phyloP scores from a whole-genome alignment of 2,113 vertebrate genomes.

The Strix uralensis region DNA sequence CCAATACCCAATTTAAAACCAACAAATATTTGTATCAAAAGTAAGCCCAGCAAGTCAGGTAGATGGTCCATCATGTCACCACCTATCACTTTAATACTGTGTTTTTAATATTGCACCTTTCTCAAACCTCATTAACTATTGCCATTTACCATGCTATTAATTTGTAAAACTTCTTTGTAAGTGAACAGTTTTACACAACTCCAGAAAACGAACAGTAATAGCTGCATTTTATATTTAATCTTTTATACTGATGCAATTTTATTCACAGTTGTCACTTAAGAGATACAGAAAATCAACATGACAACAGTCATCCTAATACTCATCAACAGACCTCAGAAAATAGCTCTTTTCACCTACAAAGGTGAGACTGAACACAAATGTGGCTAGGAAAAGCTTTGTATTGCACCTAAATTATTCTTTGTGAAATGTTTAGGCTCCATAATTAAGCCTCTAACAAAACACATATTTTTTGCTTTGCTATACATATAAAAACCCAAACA shows the following conservation, averaged over 20 bases:
- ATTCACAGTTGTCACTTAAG: background rate
- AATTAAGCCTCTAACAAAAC: background rate
- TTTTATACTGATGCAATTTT: background rate
- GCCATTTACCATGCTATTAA: background rate
- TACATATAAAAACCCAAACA: background rate
- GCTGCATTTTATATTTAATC: background rate
- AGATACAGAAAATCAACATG: background rate
- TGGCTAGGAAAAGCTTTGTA: background rate
- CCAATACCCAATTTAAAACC: background rate
- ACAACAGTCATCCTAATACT: background rate
- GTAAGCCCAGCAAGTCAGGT: background rate
- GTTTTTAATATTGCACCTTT: background rate
- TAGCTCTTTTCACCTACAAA: background rate
- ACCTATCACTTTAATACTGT: background rate
- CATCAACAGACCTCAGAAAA: background rate
- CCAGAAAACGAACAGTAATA: background rate
- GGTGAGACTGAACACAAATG: background rate
- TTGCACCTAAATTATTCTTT: background rate
- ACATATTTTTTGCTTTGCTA: background rate
- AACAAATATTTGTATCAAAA: background rate
- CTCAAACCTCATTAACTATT: background rate
- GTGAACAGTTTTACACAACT: background rate
- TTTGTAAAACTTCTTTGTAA: background rate
- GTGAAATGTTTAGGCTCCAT: background rate
- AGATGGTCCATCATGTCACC: background rate